Evolutionary conservation across 2,113 vertebrate species (phyloP).

Genomic region (Pandion haliaetus): DNA sequence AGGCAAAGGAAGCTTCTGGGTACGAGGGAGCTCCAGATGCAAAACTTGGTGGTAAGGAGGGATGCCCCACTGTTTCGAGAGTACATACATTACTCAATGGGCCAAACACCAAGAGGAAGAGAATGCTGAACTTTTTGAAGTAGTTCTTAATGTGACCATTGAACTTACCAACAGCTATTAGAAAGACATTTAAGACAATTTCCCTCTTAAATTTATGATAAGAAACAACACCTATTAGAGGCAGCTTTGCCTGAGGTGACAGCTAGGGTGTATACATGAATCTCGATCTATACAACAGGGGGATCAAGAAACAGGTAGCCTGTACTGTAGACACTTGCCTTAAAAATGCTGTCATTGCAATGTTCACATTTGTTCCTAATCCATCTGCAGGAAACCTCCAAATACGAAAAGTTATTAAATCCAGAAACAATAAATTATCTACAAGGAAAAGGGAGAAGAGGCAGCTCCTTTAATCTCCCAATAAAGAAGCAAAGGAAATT

Average conservation of each 20-base stretch:
- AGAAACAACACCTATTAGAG: background rate
- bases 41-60: background rate
- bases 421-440: conserved; percentile 36
- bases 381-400: background rate
- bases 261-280: background rate
- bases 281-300: background rate
- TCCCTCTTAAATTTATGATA: background rate
- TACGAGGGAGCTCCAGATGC: background rate
- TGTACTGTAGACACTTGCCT: background rate
- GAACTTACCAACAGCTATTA: background rate
- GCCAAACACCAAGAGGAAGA: background rate
- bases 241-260: too few species aligned
- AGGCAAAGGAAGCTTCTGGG: background rate
- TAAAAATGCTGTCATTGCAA: background rate
- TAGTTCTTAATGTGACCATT: background rate
- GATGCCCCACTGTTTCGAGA: background rate
- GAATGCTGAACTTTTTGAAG: background rate
- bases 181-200: background rate
- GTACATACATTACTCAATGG: background rate
- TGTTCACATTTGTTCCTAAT: background rate
- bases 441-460: background rate
- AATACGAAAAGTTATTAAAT: background rate
- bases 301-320: background rate
- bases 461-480: conserved; percentile 37
- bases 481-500: conserved; percentile 43